Evolutionary conservation across 2,888 invertebrate species (phyloP).

Genomic region (Melangyna quadrimaculata): DNA sequence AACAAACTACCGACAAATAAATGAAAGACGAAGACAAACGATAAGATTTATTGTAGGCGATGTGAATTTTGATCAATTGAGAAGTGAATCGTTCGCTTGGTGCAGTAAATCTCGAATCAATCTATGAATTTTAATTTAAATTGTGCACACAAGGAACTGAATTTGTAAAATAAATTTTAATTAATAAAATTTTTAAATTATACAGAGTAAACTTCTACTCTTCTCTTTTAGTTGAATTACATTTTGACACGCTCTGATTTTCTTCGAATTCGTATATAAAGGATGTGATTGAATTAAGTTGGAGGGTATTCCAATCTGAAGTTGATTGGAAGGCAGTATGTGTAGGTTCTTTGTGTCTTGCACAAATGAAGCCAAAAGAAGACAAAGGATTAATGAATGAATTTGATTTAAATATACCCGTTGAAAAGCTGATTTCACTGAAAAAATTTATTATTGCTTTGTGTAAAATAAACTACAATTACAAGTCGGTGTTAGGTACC

Average conservation of each 20-base stretch:
- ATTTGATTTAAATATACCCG: background rate
- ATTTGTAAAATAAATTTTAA: constrained; percentile 18
- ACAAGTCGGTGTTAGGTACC: too few species aligned
- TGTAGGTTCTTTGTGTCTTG: background rate
- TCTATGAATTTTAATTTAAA: background rate
- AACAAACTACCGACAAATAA: background rate
- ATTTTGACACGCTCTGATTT: constrained; percentile 18
- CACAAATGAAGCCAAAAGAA: background rate
- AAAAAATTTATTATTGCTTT: too few species aligned
- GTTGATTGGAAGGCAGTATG: background rate
- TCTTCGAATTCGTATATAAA: constrained; percentile 23
- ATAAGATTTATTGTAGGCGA: constrained; percentile 42
- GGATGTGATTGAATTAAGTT: background rate
- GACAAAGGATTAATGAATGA: background rate
- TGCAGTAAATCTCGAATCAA: background rate
- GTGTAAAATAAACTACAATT: background rate
- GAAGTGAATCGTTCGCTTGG: constrained; percentile 30
- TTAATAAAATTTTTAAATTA: constrained; percentile 61
- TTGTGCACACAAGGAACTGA: background rate
- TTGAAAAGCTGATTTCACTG: too few species aligned
- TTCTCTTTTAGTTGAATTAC: constrained; percentile 16
- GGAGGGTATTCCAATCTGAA: background rate
- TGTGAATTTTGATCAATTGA: constrained; percentile 61
- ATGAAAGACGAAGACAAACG: background rate
- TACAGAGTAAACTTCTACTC: background rate